A percentile compares a stretch with the other conserved stretches of the same genome.
These are phyloP conservation scores for Cyanocitta stelleri DNA, from an alignment of 2,113 vertebrate genomes.

Conservation along the genomic window DNA sequence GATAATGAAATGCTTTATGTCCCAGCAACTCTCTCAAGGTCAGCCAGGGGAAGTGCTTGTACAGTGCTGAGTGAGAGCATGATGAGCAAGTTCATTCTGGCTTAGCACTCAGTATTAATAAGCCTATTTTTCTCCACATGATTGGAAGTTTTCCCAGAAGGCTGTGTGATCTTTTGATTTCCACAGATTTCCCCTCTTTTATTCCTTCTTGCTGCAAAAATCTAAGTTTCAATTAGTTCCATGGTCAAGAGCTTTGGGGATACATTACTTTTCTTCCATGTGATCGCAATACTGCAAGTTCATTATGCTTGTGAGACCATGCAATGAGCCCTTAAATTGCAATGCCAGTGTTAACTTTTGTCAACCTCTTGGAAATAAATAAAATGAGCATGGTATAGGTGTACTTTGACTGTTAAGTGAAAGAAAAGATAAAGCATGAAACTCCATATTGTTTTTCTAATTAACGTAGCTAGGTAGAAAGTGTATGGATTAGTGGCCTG, in stretches of 20 bases:
- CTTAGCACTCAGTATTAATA: neutral
- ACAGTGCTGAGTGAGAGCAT: neutral
- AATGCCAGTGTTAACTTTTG: neutral
- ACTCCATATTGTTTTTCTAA: neutral
- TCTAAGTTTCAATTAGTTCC: neutral
- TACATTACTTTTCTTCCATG: neutral
- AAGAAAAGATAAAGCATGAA: neutral
- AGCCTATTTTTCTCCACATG: neutral
- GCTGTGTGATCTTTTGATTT: neutral
- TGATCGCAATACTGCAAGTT: neutral
- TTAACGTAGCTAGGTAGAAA: neutral
- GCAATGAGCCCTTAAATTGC: neutral
- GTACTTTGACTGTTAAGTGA: neutral
- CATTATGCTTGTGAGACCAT: neutral
- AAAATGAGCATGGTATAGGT: neutral
- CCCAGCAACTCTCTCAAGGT: neutral
- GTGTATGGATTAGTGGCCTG: neutral
- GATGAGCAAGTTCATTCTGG: neutral
- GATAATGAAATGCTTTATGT: conserved; percentile 12
- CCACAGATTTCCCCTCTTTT: neutral
- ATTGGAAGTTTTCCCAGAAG: neutral
- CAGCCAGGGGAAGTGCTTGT: neutral
- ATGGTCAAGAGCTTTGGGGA: neutral
- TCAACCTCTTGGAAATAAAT: neutral
- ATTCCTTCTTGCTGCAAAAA: neutral